Evolutionary conservation across 2,888 invertebrate species (phyloP).

Genomic region (Carcina quercana): DNA sequence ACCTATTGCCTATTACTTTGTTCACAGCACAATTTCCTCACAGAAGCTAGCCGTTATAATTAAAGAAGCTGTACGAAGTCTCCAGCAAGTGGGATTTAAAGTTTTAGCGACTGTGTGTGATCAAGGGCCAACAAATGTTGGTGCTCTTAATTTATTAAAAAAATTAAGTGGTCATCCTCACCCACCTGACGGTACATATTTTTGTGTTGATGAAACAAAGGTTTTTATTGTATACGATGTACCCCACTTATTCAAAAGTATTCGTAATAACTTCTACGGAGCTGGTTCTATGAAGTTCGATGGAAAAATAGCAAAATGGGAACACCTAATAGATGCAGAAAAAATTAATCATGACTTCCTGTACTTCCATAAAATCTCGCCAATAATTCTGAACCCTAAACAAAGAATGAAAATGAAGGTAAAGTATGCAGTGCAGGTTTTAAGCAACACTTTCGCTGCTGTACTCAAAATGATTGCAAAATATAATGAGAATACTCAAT

Average conservation of each 20-base stretch:
- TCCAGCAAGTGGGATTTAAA: neutral
- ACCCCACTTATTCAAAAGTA: conserved; percentile 10
- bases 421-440: conserved; percentile 11
- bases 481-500: neutral
- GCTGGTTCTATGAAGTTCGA: neutral
- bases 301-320: conserved; percentile 1
- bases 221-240: neutral
- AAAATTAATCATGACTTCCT: conserved; percentile 1
- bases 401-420: conserved; percentile 11
- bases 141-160: neutral
- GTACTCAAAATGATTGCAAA: conserved; percentile 5
- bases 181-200: neutral
- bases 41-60: neutral
- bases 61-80: neutral
- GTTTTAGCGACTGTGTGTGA: neutral
- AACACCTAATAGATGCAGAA: neutral
- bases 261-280: conserved; percentile 8
- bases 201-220: neutral
- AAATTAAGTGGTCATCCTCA: neutral
- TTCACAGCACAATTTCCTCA: neutral
- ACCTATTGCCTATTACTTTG: neutral
- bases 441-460: conserved; percentile 12
- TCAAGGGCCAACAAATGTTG: neutral
- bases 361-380: conserved; percentile 7
- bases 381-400: conserved; percentile 6